Evolutionary conservation across 2,888 invertebrate genomes (phyloP).

Genomic region (Conomelus anceps): DNA sequence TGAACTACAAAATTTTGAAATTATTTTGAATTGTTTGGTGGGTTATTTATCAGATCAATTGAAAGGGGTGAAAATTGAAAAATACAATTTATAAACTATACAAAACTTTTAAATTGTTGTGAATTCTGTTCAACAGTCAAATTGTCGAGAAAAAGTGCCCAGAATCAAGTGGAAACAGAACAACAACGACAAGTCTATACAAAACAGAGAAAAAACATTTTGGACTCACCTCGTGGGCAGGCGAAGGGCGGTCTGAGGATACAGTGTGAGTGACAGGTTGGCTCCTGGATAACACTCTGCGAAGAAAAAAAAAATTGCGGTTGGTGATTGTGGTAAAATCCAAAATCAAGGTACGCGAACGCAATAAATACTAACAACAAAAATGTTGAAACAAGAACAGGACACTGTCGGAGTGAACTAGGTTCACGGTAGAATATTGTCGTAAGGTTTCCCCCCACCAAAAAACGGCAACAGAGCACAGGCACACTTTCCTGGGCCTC

Average conservation of each 20-base stretch:
- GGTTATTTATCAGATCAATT: too few relatives aligned
- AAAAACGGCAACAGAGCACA: neutral
- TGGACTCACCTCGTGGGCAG: conserved; percentile 31
- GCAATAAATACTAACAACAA: neutral
- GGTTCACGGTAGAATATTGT: too few relatives aligned
- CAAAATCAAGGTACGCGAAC: neutral
- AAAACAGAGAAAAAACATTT: neutral
- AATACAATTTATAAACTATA: too few relatives aligned
- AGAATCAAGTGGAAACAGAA: neutral
- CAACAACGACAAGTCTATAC: neutral
- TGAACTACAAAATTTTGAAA: too few relatives aligned
- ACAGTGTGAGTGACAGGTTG: conserved; percentile 31
- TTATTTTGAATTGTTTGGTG: too few relatives aligned
- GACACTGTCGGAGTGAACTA: too few relatives aligned
- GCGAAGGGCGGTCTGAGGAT: conserved; percentile 32
- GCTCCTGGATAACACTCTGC: conserved; percentile 20
- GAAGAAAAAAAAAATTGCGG: neutral
- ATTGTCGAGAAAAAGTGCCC: too few relatives aligned
- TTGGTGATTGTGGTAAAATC: too few relatives aligned
- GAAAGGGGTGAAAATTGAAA: too few relatives aligned
- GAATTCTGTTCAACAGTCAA: too few relatives aligned
- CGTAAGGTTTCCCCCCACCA: neutral
- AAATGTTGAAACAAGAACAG: neutral
- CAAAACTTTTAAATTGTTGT: too few relatives aligned
- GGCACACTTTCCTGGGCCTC: too few relatives aligned